Conservation (phyloP, 2,888 invertebrate genomes). For the Caenorhabditis sp. region DNA sequence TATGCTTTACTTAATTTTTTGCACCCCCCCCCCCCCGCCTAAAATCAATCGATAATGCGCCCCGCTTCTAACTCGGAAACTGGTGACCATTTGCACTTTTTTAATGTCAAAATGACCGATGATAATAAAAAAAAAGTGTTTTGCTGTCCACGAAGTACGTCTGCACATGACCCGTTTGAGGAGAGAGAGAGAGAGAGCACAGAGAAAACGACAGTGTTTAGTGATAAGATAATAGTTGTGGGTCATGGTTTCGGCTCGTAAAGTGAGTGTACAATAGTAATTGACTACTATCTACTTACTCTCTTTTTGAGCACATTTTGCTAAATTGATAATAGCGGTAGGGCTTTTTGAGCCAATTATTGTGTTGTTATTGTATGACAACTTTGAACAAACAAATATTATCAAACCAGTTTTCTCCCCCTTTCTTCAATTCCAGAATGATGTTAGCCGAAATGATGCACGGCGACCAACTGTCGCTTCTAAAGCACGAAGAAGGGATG, state of each 20-base stretch:
- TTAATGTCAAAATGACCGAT: not conserved
- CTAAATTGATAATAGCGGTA: no score
- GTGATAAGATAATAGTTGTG: not conserved
- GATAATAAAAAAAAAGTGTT: not conserved
- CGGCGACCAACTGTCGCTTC: not conserved
- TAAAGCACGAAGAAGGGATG: not conserved
- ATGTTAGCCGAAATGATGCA: conserved; percentile 36
- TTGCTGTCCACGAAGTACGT: not conserved
- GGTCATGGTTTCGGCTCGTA: no score
- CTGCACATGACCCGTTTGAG: not conserved
- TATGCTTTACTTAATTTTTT: not conserved
- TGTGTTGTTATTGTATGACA: no score
- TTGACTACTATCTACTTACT: not conserved
- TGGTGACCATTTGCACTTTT: conserved; percentile 24
- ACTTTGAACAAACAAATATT: no score
- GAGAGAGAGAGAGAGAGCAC: not conserved
- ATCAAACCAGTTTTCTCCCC: not conserved
- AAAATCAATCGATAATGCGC: no score
- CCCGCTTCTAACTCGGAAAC: conserved; percentile 43
- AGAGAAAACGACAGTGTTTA: not conserved
- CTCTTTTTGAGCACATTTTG: no score
- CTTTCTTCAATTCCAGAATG: conserved; percentile 11
- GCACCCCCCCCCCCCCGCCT: not conserved
- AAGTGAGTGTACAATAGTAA: no score
- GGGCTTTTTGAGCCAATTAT: no score